Conservation (phyloP, 2,888 invertebrate species). For the Micoletzkya japonica region DNA sequence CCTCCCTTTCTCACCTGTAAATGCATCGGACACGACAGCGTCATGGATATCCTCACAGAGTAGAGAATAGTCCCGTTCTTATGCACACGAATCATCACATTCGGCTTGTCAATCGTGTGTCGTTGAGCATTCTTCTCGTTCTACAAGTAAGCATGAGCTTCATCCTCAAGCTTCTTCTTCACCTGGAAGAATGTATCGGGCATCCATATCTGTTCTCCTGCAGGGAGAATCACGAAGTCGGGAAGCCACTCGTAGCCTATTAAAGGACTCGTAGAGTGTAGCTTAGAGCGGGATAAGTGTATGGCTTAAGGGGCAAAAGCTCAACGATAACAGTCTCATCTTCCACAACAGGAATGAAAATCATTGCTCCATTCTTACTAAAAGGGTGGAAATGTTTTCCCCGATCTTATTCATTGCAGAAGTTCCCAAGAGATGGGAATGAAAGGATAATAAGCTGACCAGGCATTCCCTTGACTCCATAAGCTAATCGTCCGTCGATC, state of each 20-base stretch:
- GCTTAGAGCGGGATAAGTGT: too few relatives aligned
- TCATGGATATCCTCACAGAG: constrained; percentile 81
- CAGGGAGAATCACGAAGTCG: constrained; percentile 59
- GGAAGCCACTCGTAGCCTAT: constrained; percentile 41
- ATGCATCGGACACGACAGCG: constrained; percentile 95
- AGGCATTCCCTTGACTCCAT: constrained; percentile 42
- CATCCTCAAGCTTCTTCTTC: not conserved
- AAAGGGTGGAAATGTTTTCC: too few relatives aligned
- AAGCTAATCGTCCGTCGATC: constrained; percentile 80
- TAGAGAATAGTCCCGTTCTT: constrained; percentile 55
- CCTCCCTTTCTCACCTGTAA: constrained; percentile 74
- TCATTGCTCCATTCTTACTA: too few relatives aligned
- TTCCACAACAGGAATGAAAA: too few relatives aligned
- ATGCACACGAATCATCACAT: constrained; percentile 79
- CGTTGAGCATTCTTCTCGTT: constrained; percentile 94
- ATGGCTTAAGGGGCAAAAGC: too few relatives aligned
- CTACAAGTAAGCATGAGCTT: constrained; percentile 70
- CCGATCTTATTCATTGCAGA: too few relatives aligned
- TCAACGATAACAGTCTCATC: too few relatives aligned
- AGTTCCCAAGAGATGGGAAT: too few relatives aligned
- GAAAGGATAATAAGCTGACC: not conserved
- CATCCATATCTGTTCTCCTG: constrained; percentile 85
- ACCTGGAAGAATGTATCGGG: constrained; percentile 84
- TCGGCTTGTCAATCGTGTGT: constrained; percentile 65
- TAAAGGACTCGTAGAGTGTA: too few relatives aligned